Evolutionary conservation across 2,797 vertebrate species (phyloP), one percentile per base, ranked within the genome.

Genomic region (Muraenolepis orangiensis): DNA sequence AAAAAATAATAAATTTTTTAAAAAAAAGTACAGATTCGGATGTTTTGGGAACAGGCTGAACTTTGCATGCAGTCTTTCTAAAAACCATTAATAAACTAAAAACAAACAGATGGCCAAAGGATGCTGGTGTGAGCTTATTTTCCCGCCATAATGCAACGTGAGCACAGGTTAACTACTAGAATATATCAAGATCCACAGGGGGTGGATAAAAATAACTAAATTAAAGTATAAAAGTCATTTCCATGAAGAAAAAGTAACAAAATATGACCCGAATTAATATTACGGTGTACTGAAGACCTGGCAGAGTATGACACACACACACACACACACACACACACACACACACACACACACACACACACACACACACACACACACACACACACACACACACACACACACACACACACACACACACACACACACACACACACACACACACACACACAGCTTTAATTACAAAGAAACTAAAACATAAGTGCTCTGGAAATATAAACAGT

Each of bases 41-140:
- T 66, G 26, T 66, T 30, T 66, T 30, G 29, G 64, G 64, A 84
- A 88, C 86, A 86, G 85, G 87, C 82, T 80, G 86, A 83, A 79
- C 82, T 90, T 87, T 91, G 91, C 92, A 93, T 93, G 91, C 88
- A 91, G 86, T 91, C 88, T 89, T 93, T 92, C 89, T 89, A 88
- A 88, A 88, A 88, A 75, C 76, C 82, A 92, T 88, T 88, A 91
- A 91, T 90, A 87, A 61, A 6, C n/a, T 57, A 57, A 57, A 57
- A 57, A 51, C 18, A 20, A 83, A 89, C 57, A 82, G 87, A 91
- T 81, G 72, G 57, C 80, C 83, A 86, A 88, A 78, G 73, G 76
- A 71, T 76, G 67, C 11, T 70, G 29, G 78, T 80, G 80, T 86
- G 11, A 64, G 3, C 12, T 38, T 28, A 36, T 66, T 66, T 3